phyloP scores from a whole-genome alignment of 2,888 invertebrate genomes.

The Drosophila borealis region DNA sequence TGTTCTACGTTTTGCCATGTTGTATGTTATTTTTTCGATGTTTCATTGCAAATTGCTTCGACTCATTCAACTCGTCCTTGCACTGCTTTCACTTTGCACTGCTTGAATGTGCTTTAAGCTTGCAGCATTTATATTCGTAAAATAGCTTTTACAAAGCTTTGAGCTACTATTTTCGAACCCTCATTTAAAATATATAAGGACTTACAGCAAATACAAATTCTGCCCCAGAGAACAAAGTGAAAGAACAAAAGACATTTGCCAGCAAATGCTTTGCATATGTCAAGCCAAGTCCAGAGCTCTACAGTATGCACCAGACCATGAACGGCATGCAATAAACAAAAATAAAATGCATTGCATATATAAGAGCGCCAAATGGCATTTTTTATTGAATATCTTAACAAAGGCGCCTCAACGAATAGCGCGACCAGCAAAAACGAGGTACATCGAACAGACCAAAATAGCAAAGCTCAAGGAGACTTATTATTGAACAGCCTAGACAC shows the following conservation, averaged over 20 bases:
- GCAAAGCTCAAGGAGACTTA: constrained; percentile 84
- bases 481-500: constrained; percentile 85
- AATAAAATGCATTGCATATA: constrained; percentile 19
- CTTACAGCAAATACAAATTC: constrained; percentile 8
- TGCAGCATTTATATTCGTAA: neutral
- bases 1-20: neutral
- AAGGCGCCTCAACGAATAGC: constrained; percentile 12
- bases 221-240: constrained; percentile 11
- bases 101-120: constrained; percentile 6
- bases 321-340: constrained; percentile 28
- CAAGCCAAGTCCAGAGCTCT: constrained; percentile 45
- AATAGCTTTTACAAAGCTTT: constrained; percentile 1
- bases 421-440: constrained; percentile 59
- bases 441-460: constrained; percentile 81
- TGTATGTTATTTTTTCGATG: constrained; percentile 1
- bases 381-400: constrained; percentile 34
- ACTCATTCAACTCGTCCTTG: neutral
- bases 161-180: neutral
- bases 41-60: neutral
- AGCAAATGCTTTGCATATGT: constrained; percentile 42
- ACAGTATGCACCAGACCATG: constrained; percentile 45
- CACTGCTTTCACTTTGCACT: constrained; percentile 15
- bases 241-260: constrained; percentile 37
- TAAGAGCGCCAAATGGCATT: constrained; percentile 6
- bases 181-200: neutral